Evolutionary conservation across 2,113 vertebrate genomes (phyloP).

Genomic region (Numenius arquata): DNA sequence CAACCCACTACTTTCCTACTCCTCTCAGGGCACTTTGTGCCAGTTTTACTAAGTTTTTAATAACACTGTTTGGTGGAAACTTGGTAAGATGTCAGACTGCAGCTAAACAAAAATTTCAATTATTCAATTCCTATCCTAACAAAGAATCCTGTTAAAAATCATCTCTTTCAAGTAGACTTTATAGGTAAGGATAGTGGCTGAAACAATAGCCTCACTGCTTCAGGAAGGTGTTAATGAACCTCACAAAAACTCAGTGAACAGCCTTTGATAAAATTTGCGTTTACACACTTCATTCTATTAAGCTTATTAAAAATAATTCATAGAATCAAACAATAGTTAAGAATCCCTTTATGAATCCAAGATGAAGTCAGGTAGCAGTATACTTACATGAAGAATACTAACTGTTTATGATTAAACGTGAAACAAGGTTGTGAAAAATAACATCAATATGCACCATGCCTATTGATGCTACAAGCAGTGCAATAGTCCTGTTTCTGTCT

Average conservation of each 20-base stretch:
- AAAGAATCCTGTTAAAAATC: not conserved
- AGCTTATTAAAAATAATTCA: not conserved
- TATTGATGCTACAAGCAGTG: not conserved
- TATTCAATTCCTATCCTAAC: not conserved
- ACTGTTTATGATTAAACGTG: not conserved
- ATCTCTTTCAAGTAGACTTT: not conserved
- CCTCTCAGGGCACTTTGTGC: not conserved
- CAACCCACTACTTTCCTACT: not conserved
- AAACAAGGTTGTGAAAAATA: not conserved
- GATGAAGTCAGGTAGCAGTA: not conserved
- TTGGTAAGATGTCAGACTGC: not conserved
- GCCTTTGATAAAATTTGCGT: no score
- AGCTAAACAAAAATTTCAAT: not conserved
- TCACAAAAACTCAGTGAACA: not conserved
- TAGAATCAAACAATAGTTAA: not conserved
- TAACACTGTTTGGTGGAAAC: not conserved
- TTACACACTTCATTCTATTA: no score
- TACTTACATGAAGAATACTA: not conserved
- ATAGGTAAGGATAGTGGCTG: not conserved
- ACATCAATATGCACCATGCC: not conserved
- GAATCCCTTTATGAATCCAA: not conserved
- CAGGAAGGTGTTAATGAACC: not conserved
- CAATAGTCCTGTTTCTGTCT: not conserved
- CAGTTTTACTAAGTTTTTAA: not conserved
- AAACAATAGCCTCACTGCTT: not conserved